Evolutionary conservation across 2,888 invertebrate genomes (phyloP).

Genomic region (Chymomyza procnemis): DNA sequence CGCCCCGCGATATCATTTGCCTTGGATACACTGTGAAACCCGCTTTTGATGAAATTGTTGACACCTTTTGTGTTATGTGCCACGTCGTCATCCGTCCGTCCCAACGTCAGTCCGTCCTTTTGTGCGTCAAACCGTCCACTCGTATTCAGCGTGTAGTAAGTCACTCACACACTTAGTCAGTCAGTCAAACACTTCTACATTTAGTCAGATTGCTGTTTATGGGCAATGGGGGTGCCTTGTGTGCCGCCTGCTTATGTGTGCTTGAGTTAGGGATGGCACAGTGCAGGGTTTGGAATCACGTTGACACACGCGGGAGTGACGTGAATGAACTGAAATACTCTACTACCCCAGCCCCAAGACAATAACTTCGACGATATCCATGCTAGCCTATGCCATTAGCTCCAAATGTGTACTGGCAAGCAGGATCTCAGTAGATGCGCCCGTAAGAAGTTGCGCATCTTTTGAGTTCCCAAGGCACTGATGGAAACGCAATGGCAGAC

Average conservation of each 20-base stretch:
- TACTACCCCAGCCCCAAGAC: too few species aligned
- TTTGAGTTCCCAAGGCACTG: too few species aligned
- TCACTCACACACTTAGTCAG: constrained; percentile 18
- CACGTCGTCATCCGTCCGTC: constrained; percentile 10
- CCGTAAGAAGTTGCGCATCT: too few species aligned
- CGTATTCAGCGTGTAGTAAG: constrained; percentile 1
- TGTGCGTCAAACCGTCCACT: background rate
- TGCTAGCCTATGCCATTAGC: too few species aligned
- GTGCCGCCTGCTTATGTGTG: background rate
- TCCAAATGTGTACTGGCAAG: too few species aligned
- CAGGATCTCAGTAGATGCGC: too few species aligned
- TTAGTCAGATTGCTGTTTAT: too few species aligned
- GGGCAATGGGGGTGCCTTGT: background rate
- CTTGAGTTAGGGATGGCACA: background rate
- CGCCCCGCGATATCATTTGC: constrained; percentile 15
- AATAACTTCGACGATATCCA: too few species aligned
- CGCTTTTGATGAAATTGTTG: constrained; percentile 42
- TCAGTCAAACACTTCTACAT: constrained; percentile 20
- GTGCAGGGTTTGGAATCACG: background rate
- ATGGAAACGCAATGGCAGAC: too few species aligned
- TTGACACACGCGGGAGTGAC: background rate
- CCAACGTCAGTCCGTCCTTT: constrained; percentile 7
- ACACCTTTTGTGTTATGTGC: constrained; percentile 42
- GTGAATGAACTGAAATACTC: too few species aligned
- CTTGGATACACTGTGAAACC: constrained; percentile 21